A percentile compares a stretch with the other conserved stretches of the same genome.
Evolutionary conservation across 2,888 invertebrate genomes (phyloP).

Genomic region (Dryocosmus kuriphilus): DNA sequence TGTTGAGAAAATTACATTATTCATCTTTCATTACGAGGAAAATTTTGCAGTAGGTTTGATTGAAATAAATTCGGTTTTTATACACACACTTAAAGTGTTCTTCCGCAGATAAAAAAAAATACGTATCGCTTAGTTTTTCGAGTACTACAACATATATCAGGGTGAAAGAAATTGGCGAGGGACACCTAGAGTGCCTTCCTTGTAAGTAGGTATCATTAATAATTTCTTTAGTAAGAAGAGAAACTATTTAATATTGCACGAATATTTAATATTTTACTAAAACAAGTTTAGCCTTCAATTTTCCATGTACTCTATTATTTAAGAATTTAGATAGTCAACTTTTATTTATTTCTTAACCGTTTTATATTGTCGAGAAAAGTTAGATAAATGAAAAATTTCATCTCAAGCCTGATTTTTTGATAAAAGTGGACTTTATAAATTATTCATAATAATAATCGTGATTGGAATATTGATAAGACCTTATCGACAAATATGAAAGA

Average conservation of each 20-base stretch:
- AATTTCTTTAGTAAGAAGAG: background rate
- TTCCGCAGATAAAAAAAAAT: too few relatives aligned
- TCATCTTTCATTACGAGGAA: too few relatives aligned
- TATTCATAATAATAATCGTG: background rate
- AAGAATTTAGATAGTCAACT: background rate
- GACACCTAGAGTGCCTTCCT: too few relatives aligned
- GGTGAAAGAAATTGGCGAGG: too few relatives aligned
- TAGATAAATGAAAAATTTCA: background rate
- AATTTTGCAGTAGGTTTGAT: too few relatives aligned
- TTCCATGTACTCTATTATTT: background rate
- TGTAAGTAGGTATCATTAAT: background rate
- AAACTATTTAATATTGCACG: background rate
- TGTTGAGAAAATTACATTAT: too few relatives aligned
- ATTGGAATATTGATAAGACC: conserved; percentile 25
- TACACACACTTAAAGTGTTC: too few relatives aligned
- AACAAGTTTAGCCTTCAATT: background rate
- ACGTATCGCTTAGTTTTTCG: too few relatives aligned
- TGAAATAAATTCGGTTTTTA: too few relatives aligned
- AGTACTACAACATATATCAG: too few relatives aligned
- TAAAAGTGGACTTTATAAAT: background rate
- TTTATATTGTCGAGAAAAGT: background rate
- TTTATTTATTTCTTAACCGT: background rate
- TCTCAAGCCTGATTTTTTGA: background rate
- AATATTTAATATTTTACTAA: background rate
- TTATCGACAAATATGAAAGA: conserved; percentile 10